These are phyloP conservation scores for Synanthedon myopaeformis DNA, from an alignment of 2,888 invertebrate genomes.

Conservation along the genomic window DNA sequence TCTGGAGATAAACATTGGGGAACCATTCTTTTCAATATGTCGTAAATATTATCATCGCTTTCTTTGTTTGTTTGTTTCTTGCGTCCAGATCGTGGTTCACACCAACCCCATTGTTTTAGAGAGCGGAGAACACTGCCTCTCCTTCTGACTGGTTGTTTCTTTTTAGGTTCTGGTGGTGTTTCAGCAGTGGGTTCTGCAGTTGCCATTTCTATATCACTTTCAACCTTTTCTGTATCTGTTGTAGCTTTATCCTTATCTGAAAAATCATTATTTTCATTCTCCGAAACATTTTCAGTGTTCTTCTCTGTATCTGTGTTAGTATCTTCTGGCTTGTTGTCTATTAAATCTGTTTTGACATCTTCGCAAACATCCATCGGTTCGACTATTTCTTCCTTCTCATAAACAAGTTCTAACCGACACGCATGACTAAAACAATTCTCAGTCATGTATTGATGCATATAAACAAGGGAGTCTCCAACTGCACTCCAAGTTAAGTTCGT, in stretches of 20 bases:
- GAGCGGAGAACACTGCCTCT: constrained; percentile 79
- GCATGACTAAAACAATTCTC: constrained; percentile 72
- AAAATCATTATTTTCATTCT: constrained; percentile 51
- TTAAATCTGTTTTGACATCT: constrained; percentile 26
- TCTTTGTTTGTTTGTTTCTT: constrained; percentile 67
- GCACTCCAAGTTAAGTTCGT: constrained; percentile 73
- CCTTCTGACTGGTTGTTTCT: constrained; percentile 70
- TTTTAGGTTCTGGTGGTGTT: constrained; percentile 41
- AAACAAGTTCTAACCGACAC: constrained; percentile 45
- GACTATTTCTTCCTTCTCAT: constrained; percentile 32
- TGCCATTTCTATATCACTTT: constrained; percentile 41
- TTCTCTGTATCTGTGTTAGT: constrained; percentile 28
- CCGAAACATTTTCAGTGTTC: constrained; percentile 34
- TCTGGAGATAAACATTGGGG: constrained; percentile 70
- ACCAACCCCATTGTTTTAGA: constrained; percentile 84
- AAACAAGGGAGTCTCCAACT: constrained; percentile 74
- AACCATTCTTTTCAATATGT: constrained; percentile 75
- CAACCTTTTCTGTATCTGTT: constrained; percentile 44
- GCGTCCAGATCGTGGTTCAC: constrained; percentile 68
- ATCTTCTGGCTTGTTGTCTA: constrained; percentile 30
- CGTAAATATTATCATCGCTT: constrained; percentile 75
- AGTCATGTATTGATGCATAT: constrained; percentile 74
- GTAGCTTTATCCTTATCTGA: constrained; percentile 52
- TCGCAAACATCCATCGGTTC: constrained; percentile 46
- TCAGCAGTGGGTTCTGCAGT: constrained; percentile 26